A percentile compares a stretch with the other conserved stretches of the same genome.
phyloP scores from a whole-genome alignment of 2,113 vertebrate species.

The Hippolais icterina region DNA sequence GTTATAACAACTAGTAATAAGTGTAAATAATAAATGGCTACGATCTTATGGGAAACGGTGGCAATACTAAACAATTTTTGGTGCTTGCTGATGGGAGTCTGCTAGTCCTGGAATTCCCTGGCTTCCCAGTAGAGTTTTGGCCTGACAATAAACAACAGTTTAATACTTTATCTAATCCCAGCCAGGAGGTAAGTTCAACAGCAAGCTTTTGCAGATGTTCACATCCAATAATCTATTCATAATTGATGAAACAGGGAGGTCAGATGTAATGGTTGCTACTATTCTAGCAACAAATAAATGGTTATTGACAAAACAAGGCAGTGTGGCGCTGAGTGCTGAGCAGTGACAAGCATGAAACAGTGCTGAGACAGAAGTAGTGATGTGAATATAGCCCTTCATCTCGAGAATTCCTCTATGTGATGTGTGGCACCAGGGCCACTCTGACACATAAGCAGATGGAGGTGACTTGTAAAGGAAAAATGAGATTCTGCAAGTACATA shows the following conservation, averaged over 20 bases:
- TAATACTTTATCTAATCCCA: conserved; percentile 99
- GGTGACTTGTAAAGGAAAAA: conserved; percentile 30
- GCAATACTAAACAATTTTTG: conserved; percentile 84
- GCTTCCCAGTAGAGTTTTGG: conserved; percentile 93
- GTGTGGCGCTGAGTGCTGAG: conserved; percentile 82
- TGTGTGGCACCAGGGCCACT: conserved; percentile 38
- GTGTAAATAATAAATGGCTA: conserved; percentile 92
- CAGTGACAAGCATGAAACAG: conserved; percentile 75
- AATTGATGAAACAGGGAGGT: conserved; percentile 99
- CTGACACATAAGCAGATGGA: conserved; percentile 62
- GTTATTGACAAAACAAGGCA: conserved; percentile 99
- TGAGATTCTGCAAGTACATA: conserved; percentile 5
- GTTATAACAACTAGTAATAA: conserved; percentile 89
- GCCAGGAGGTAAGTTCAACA: conserved; percentile 94
- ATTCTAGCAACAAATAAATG: conserved; percentile 99
- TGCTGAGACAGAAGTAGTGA: conserved; percentile 48
- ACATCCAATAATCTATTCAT: conserved; percentile 99
- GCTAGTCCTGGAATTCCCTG: conserved; percentile 84
- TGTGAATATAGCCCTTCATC: conserved; percentile 44
- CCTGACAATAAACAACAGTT: conserved; percentile 99
- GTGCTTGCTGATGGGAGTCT: conserved; percentile 85
- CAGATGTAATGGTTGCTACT: conserved; percentile 97
- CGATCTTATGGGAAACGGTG: conserved; percentile 79
- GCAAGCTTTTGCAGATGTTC: conserved; percentile 98
- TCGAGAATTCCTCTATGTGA: conserved; percentile 46